A percentile compares a stretch with the other conserved stretches of the same genome.
Conservation (phyloP, 1,140 invertebrate species). For the Bombus ignitus region DNA sequence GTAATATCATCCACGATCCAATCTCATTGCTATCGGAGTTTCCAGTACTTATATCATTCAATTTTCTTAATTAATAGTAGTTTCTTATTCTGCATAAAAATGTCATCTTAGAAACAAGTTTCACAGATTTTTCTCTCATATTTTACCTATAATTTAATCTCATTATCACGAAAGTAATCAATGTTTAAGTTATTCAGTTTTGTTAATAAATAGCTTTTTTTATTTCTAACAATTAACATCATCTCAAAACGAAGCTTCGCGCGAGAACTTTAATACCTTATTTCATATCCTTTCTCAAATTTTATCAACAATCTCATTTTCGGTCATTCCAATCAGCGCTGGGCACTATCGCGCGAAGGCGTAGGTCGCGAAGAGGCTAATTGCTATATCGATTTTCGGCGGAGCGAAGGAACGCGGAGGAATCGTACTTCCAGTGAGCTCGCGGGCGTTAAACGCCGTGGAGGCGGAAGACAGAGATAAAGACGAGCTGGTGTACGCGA, state of each 20-base stretch:
- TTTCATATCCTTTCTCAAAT: background rate
- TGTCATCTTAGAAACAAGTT: no score
- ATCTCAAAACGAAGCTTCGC: no score
- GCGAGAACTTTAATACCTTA: background rate
- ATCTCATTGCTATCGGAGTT: no score
- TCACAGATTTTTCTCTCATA: no score
- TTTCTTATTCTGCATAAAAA: no score
- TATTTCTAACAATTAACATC: no score
- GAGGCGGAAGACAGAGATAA: slow-evolving; percentile 34
- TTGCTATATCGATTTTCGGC: slow-evolving; percentile 38
- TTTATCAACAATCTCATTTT: background rate
- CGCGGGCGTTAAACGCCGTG: background rate
- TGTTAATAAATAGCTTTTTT: background rate
- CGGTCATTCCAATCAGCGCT: background rate
- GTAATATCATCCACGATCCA: no score
- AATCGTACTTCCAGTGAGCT: slow-evolving; percentile 1
- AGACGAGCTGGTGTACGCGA: background rate
- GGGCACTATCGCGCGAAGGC: background rate
- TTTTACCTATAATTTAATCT: background rate
- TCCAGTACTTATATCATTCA: no score
- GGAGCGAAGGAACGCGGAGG: background rate
- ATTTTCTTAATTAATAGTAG: no score
- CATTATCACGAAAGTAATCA: background rate
- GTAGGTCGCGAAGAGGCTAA: slow-evolving; percentile 13
- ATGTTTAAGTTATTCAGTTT: background rate